Evolutionary conservation across 2,113 vertebrate genomes (phyloP).

Genomic region (Chloebia gouldiae): DNA sequence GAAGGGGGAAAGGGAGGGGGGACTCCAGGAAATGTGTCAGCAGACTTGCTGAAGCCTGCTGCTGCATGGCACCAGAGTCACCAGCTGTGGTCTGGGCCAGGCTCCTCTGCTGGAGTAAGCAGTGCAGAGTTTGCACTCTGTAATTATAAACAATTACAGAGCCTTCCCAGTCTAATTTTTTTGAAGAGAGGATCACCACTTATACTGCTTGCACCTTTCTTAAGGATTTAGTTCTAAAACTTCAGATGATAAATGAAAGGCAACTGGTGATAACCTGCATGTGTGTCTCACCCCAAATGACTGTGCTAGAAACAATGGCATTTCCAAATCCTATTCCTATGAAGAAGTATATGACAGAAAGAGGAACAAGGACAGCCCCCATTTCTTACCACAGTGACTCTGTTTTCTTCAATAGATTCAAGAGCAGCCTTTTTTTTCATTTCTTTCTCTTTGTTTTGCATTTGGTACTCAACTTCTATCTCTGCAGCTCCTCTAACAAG

Average conservation of each 20-base stretch:
- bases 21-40: neutral
- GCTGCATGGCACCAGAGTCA: neutral
- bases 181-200: neutral
- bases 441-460: constrained; percentile 69
- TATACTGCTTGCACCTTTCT: neutral
- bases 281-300: neutral
- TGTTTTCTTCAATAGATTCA: constrained; percentile 77
- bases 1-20: neutral
- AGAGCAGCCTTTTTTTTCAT: constrained; percentile 73
- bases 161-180: neutral
- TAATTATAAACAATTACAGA: neutral
- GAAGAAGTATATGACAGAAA: neutral
- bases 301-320: neutral
- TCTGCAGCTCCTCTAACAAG: constrained; percentile 77
- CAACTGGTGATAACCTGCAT: neutral
- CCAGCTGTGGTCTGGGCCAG: neutral
- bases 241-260: neutral
- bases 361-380: neutral
- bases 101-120: neutral
- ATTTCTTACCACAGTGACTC: constrained; percentile 77
- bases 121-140: neutral
- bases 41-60: neutral
- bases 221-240: neutral
- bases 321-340: neutral
- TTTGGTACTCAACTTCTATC: constrained; percentile 72